A percentile compares a stretch with the other conserved stretches of the same genome.
Conservation (phyloP, 1,140 invertebrate genomes). For the Diploscapter pachys region DNA sequence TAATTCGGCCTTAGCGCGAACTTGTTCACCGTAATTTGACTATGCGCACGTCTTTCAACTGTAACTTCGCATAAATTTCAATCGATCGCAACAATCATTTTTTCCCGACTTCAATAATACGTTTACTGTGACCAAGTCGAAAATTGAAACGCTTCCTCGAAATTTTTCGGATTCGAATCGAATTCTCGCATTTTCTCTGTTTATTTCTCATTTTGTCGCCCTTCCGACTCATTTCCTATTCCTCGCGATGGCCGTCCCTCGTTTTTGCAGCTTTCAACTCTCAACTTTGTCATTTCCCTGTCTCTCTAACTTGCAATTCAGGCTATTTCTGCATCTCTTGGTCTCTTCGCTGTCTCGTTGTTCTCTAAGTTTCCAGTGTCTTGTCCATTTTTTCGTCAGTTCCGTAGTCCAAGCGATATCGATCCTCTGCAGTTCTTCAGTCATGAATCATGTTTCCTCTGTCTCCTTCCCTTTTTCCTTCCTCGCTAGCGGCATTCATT, state of each 20-base stretch:
- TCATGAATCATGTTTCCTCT: background rate
- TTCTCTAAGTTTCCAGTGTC: conserved; percentile 10
- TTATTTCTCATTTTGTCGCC: background rate
- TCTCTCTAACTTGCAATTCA: conserved; percentile 1
- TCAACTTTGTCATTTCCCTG: background rate
- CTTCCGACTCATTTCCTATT: background rate
- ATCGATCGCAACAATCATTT: background rate
- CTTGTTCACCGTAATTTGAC: too few species aligned
- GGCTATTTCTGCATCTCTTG: background rate
- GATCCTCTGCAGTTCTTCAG: background rate
- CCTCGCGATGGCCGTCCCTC: too few species aligned
- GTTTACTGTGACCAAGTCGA: background rate
- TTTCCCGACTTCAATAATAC: background rate
- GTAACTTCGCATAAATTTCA: background rate
- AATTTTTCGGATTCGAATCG: background rate
- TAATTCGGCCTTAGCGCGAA: too few species aligned
- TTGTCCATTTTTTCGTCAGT: conserved; percentile 1
- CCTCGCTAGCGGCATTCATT: background rate
- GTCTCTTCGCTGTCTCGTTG: conserved; percentile 8
- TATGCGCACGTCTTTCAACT: background rate
- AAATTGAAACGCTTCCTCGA: background rate
- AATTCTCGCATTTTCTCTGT: background rate
- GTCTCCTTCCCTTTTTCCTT: background rate
- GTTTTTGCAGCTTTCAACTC: too few species aligned
- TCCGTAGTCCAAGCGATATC: background rate